Conservation (phyloP, 2,888 invertebrate species). For the Eupithecia centaureata region DNA sequence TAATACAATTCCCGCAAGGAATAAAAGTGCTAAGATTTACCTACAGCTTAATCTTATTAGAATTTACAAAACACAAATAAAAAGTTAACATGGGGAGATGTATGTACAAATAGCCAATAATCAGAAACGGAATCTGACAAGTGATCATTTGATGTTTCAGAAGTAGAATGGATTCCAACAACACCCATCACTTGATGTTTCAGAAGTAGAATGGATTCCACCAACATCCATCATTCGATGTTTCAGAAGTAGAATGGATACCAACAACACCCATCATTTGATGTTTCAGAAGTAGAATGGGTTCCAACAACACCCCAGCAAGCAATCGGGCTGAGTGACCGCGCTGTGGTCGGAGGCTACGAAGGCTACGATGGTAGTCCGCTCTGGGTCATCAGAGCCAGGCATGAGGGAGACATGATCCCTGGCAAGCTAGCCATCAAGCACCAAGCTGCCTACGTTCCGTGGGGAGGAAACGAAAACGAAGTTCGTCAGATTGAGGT, state of each 20-base stretch:
- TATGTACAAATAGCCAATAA: too few species aligned
- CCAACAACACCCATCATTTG: slow-evolving; percentile 58
- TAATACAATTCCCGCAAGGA: too few species aligned
- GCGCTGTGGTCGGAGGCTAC: slow-evolving; percentile 74
- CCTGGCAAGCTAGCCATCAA: slow-evolving; percentile 76
- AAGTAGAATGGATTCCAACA: slow-evolving; percentile 70
- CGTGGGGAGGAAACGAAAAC: slow-evolving; percentile 74
- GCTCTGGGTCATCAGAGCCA: slow-evolving; percentile 73
- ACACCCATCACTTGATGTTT: slow-evolving; percentile 47
- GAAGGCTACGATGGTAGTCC: slow-evolving; percentile 76
- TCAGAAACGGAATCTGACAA: not conserved
- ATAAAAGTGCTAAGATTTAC: too few species aligned
- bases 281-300: slow-evolving; percentile 70
- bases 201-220: slow-evolving; percentile 73
- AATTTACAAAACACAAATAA: too few species aligned
- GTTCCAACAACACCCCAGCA: slow-evolving; percentile 57
- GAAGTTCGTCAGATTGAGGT: slow-evolving; percentile 69
- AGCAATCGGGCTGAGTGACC: slow-evolving; percentile 57
- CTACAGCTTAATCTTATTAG: too few species aligned
- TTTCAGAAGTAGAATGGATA: slow-evolving; percentile 71
- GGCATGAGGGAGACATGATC: slow-evolving; percentile 68
- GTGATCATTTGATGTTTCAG: slow-evolving; percentile 47
- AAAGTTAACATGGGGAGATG: too few species aligned
- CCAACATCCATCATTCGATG: slow-evolving; percentile 53
- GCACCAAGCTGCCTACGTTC: slow-evolving; percentile 69